phyloP scores from a whole-genome alignment of 2,113 vertebrate species.

The Callocephalon fimbriatum region DNA sequence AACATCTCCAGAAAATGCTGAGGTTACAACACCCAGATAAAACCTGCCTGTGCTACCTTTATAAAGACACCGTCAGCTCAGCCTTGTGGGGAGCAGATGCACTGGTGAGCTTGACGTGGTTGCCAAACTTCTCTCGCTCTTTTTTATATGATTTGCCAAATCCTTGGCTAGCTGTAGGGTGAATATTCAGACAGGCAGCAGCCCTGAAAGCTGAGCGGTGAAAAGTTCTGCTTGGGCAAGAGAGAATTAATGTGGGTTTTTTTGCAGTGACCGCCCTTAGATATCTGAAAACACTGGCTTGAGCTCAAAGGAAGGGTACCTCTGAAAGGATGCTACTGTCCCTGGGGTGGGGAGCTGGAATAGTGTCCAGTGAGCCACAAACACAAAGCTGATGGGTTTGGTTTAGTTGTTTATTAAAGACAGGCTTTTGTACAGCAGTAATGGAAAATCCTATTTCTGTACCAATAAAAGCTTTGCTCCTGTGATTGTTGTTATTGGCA shows the following conservation, averaged over 20 bases:
- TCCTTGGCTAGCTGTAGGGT: background rate
- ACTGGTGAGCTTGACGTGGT: background rate
- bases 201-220: background rate
- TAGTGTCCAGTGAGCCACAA: background rate
- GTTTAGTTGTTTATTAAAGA: conserved; percentile 34
- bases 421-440: conserved; percentile 29
- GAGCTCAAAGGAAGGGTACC: background rate
- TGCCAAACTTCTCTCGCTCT: background rate
- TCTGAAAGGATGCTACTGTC: background rate
- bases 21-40: background rate
- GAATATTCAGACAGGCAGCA: background rate
- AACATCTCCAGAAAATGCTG: background rate
- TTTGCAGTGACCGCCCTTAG: background rate
- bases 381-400: background rate
- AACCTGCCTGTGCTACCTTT: background rate
- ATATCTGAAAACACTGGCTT: background rate
- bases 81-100: background rate
- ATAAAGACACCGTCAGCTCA: background rate
- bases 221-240: background rate
- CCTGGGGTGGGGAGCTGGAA: background rate
- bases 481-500: conserved; percentile 41
- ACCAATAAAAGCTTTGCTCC: conserved; percentile 31
- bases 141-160: background rate
- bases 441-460: conserved; percentile 62
- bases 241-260: background rate